A percentile compares a stretch with the other conserved stretches of the same genome.
Evolutionary conservation across 2,888 invertebrate species (phyloP).

Genomic region (Drosophila limbata): DNA sequence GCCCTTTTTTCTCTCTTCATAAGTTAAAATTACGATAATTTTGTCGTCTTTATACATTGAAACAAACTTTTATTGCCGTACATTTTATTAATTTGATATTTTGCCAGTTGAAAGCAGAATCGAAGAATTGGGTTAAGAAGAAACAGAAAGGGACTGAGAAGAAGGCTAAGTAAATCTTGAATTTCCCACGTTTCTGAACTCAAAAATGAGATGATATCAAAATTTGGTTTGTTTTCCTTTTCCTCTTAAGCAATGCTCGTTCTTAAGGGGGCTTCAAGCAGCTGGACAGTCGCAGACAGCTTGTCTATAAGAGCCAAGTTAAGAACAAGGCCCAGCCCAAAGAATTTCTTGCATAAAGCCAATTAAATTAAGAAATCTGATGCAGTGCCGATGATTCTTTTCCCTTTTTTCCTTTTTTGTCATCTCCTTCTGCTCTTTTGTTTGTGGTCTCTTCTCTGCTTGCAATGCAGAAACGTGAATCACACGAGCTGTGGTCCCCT

Average conservation of each 20-base stretch:
- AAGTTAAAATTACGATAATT: conserved; percentile 45
- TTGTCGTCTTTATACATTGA: conserved; percentile 15
- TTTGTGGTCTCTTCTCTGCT: background rate
- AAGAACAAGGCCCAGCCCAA: conserved; percentile 28
- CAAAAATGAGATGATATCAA: conserved; percentile 38
- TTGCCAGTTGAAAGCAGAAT: background rate
- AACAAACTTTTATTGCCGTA: conserved; percentile 7
- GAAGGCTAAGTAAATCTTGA: conserved; percentile 15
- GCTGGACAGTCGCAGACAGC: conserved; percentile 78
- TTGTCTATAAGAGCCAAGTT: conserved; percentile 70
- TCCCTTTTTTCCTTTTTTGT: conserved; percentile 20
- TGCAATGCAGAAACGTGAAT: conserved; percentile 56
- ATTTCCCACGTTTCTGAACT: conserved; percentile 48
- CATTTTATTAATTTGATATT: conserved; percentile 27
- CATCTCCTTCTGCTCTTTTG: background rate
- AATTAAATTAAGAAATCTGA: conserved; percentile 82
- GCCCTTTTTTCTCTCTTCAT: conserved; percentile 15
- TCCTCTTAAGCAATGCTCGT: background rate
- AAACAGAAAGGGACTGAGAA: background rate
- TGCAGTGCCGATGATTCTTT: conserved; percentile 71
- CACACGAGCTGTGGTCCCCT: conserved; percentile 27
- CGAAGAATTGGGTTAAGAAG: conserved; percentile 57
- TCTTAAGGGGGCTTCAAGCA: conserved; percentile 20
- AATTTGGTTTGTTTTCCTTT: conserved; percentile 19
- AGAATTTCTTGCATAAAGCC: conserved; percentile 80